Evolutionary conservation across 2,888 invertebrate species (phyloP), one percentile per base, ranked within the genome.

Genomic region (Rhingia campestris): DNA sequence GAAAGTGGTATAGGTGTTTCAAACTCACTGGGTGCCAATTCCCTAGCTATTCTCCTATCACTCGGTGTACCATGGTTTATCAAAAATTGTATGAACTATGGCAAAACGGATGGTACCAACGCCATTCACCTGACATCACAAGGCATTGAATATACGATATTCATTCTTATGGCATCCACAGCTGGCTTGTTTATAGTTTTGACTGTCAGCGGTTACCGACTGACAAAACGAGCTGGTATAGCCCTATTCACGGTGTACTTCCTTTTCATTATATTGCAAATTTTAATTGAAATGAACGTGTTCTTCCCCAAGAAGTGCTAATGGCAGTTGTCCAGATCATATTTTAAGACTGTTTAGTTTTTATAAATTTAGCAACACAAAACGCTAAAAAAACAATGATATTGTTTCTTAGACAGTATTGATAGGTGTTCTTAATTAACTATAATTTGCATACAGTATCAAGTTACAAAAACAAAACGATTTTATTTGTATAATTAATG

Each of bases 1-100:
- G 94, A 96, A 90, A 96, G 95, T 10, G 95, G 95, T 33, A 97
- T 97, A 92, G 97, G 97, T 0, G 95, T 97, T 30, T 97, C 97
- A 6, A 97, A 97, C 88, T 95, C 97, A 0, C 91, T 97, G 7
- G 97, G 97, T 0, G 96, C 96, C 0, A 97, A 97, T 89, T 96
- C 96, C 0, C 92, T 97, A 89, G 96, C 97, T 76, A 96, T 97
- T 72, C 91, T 97, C 2, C 93, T 97, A 63, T 97, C 97, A 2
- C 91, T 97, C 51, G 97, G 97, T 1, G 89, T 97, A 32, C 97
- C 97, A 0, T 97, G 97, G 97, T 94, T 96, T 70, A 94, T 97
- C 86, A 95, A 94, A 89, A 94, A 95, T 4, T 89, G 95, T 86
- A 91, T 94, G 56, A 93, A 92, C 4, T 92, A 91, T 0, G 92